phyloP scores from a whole-genome alignment of 1,140 invertebrate genomes.

The Drosophila nigromelanica region DNA sequence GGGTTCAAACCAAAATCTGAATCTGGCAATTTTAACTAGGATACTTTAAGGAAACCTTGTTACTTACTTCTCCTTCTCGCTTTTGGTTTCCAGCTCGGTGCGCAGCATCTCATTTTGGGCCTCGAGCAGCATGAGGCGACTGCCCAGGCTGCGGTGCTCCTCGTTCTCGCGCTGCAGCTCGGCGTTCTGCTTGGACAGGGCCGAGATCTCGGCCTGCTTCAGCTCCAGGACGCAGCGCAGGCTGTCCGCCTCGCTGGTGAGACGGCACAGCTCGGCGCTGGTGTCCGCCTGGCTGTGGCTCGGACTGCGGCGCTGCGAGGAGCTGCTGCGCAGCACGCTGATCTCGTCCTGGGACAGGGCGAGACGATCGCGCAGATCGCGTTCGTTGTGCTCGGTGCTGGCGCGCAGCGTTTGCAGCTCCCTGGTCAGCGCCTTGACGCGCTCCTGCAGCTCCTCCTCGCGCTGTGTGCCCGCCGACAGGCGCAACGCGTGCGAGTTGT shows the following conservation, averaged over 20 bases:
- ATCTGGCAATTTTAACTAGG: no score
- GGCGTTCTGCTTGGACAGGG: slow-evolving; percentile 88
- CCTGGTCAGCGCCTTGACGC: slow-evolving; percentile 60
- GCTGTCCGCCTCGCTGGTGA: slow-evolving; percentile 89
- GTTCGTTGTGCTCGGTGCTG: slow-evolving; percentile 59
- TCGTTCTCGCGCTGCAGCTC: slow-evolving; percentile 85
- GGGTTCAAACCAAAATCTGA: no score
- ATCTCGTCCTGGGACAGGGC: slow-evolving; percentile 78
- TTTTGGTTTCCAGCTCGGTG: slow-evolving; percentile 87
- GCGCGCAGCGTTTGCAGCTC: slow-evolving; percentile 59
- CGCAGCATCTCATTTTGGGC: slow-evolving; percentile 89
- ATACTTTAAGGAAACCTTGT: no score
- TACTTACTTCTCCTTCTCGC: slow-evolving; percentile 85
- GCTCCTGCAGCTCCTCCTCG: slow-evolving; percentile 74
- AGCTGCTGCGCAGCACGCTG: slow-evolving; percentile 68
- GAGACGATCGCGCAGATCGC: slow-evolving; percentile 74
- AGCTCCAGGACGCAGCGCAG: slow-evolving; percentile 90
- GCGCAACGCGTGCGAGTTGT: slow-evolving; percentile 56
- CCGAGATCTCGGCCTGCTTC: slow-evolving; percentile 89
- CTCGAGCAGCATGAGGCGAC: slow-evolving; percentile 86
- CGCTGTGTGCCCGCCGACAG: slow-evolving; percentile 59
- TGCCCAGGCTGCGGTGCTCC: slow-evolving; percentile 85
- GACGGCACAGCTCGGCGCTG: slow-evolving; percentile 74
- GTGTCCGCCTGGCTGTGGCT: slow-evolving; percentile 48
- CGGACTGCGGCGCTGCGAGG: slow-evolving; percentile 55